phyloP scores from a whole-genome alignment of 2,888 invertebrate genomes.

The Eutolmus rufibarbis region DNA sequence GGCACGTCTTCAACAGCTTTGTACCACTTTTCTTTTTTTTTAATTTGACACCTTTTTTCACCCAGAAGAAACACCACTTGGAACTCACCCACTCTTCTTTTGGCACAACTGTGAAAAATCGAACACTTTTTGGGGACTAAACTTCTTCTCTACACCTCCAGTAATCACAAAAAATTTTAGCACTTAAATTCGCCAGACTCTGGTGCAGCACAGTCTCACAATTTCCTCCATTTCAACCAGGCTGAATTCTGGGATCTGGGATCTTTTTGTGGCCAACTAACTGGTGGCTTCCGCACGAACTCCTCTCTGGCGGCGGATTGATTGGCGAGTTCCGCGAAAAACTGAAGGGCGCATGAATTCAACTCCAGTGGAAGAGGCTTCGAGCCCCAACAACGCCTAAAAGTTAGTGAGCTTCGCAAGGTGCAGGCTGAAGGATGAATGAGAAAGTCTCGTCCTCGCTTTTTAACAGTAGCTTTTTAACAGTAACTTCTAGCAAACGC shows the following conservation, averaged over 20 bases:
- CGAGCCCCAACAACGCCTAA: not conserved
- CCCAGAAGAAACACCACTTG: not conserved
- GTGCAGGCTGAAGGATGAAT: not conserved
- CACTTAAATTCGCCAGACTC: not conserved
- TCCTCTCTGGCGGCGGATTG: conserved; percentile 25
- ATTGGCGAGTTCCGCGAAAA: conserved; percentile 46
- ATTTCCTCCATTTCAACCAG: not conserved
- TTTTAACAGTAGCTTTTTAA: not conserved
- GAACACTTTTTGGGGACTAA: not conserved
- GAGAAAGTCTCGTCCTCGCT: not conserved
- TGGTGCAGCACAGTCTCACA: not conserved
- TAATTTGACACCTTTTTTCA: not conserved
- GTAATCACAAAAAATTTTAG: not conserved
- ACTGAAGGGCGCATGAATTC: conserved; percentile 47
- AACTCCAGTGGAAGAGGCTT: not conserved
- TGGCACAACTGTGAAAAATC: not conserved
- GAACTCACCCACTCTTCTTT: not conserved
- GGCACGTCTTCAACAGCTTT: not conserved
- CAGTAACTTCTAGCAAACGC: not conserved
- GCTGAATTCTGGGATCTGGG: not conserved
- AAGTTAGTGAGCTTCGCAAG: not conserved
- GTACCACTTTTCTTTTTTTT: not conserved
- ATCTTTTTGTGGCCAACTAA: not conserved
- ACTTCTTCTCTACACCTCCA: not conserved
- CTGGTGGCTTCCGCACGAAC: not conserved